Conservation (phyloP, 2,797 vertebrate species). For the Enteromius treurensis region DNA sequence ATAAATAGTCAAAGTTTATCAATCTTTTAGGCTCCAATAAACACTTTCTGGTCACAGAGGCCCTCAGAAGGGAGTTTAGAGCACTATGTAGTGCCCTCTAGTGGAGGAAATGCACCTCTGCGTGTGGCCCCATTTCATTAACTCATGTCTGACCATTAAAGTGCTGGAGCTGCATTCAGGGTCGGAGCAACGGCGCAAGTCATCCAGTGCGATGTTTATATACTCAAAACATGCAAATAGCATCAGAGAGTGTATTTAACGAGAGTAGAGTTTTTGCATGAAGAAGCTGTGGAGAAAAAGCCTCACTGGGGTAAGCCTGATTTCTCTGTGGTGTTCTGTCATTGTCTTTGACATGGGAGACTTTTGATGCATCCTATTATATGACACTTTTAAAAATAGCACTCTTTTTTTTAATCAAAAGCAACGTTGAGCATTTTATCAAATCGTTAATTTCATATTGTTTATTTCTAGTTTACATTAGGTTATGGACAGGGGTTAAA, state of each 20-base stretch:
- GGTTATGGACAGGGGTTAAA: too few species aligned
- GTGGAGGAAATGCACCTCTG: constrained; percentile 45
- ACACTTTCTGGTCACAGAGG: neutral
- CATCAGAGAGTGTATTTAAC: neutral
- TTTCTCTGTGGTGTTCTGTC: neutral
- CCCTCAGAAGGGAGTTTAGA: neutral
- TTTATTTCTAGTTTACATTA: neutral
- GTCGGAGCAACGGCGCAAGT: neutral
- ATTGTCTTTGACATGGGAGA: neutral
- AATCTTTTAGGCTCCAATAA: neutral
- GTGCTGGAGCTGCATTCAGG: neutral
- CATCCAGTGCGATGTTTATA: neutral
- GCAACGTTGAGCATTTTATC: neutral
- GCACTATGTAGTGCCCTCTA: constrained; percentile 29
- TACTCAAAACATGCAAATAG: neutral
- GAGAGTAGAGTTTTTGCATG: neutral
- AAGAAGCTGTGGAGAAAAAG: neutral
- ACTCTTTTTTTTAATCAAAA: neutral
- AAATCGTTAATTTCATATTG: neutral
- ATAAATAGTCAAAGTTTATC: neutral
- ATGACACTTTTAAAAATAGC: neutral
- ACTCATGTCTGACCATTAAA: neutral
- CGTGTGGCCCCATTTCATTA: constrained; percentile 39
- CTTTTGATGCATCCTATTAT: neutral
- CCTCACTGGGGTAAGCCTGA: neutral